Base-by-base conservation (phyloP, 2,888 invertebrate species). In the Idaea aversata region DNA sequence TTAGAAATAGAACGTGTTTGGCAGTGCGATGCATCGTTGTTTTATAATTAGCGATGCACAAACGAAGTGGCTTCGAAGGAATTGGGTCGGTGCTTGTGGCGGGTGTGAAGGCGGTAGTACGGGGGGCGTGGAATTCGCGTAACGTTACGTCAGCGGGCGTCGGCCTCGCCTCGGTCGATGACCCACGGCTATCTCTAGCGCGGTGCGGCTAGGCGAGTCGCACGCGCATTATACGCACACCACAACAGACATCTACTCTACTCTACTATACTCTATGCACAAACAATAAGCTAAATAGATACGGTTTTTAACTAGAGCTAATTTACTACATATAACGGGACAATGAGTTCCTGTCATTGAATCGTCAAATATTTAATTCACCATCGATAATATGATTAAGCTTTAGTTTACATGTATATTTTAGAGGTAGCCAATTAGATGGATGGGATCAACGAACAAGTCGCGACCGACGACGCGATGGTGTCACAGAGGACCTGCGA, bases 101-200 rank as follows among this genome's bases (percentile, higher is more conserved):
- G 76, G 79, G 76, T 69, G 75, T 76, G 75, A 74, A 75, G 70
- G 72, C 71, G 74, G 80, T 64, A 78, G 73, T 75, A 76, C 77
- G 78, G 78, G 82, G 78, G 74, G 80, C 81, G 85, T 81, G 90
- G 90, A 90, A 91, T 91, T 90, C 91, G 91, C 92, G 88, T 91
- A 90, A 91, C 86, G 88, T 93, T 93, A 92, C 92, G 93, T 93
- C 92, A 93, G 91, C 88, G 92, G 88, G 81, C 91, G 85, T 87
- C 88, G 91, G 88, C 92, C 92, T 87, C 89, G 85, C 86, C 77
- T 72, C 90, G 93, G 91, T 88, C 91, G 84, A 84, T 86, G 91
- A 92, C 92, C 93, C 80, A 85, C 85, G 83, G 87, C 90, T 90
- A 90, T 91, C 90, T 91, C 90, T 91, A 90, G 88, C 82, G 78